phyloP scores from a whole-genome alignment of 2,888 invertebrate species.

The Tenodera sinensis region DNA sequence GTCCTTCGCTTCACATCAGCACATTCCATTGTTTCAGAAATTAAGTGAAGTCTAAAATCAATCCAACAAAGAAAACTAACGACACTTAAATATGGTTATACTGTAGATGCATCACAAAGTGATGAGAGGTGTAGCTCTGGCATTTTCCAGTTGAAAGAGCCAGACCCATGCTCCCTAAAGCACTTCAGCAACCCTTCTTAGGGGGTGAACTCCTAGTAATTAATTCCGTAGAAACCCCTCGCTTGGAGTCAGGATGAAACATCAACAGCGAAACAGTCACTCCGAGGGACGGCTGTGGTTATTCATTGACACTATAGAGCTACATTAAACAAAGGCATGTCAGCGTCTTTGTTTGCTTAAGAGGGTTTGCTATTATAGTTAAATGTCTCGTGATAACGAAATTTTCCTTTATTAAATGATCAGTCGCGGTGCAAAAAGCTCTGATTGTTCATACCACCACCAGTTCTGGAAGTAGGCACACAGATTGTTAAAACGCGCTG shows the following conservation, averaged over 20 bases:
- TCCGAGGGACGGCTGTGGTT: neutral
- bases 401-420: too few species aligned
- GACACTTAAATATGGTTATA: too few species aligned
- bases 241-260: neutral
- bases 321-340: neutral
- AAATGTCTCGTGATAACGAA: too few species aligned
- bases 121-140: neutral
- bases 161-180: neutral
- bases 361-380: too few species aligned
- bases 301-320: neutral
- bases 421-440: too few species aligned
- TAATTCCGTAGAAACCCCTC: neutral
- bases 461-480: too few species aligned
- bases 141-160: neutral
- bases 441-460: too few species aligned
- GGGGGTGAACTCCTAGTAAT: neutral
- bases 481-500: too few species aligned
- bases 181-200: neutral
- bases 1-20: too few species aligned
- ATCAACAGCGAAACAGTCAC: neutral
- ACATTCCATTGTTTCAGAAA: too few species aligned
- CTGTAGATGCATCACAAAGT: neutral
- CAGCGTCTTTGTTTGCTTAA: neutral
- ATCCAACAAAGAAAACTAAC: too few species aligned
- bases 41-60: too few species aligned